Percentiles rank a stretch among this genome's conserved stretches.
These are phyloP conservation scores for Lytechinus pictus DNA, from an alignment of 35 echinoderm and acorn worm species.

Conservation along the genomic window DNA sequence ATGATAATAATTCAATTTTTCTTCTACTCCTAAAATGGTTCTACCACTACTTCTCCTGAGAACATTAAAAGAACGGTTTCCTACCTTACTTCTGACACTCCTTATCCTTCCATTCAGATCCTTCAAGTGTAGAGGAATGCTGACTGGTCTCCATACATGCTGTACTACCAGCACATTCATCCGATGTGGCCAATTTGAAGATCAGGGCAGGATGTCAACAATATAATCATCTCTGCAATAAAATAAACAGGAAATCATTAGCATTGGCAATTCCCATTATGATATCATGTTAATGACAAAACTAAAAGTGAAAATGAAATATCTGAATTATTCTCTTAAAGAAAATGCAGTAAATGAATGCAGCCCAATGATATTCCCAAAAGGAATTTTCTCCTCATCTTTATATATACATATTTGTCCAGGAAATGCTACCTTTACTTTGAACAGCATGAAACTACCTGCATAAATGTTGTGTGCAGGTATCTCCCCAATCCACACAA, in stretches of 20 bases:
- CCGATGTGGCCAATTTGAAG: not conserved
- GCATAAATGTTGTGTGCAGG: not conserved
- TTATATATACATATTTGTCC: not conserved
- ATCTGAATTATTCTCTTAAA: not conserved
- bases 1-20: too few species aligned
- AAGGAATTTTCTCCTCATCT: too few species aligned
- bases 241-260: conserved; percentile 29
- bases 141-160: not conserved
- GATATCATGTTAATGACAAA: not conserved
- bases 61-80: not conserved
- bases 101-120: not conserved
- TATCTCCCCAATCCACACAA: not conserved
- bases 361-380: too few species aligned
- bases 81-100: not conserved
- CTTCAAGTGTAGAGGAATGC: not conserved
- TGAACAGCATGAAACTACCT: not conserved
- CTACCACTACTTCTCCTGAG: too few species aligned
- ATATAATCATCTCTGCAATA: not conserved
- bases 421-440: not conserved
- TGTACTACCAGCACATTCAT: not conserved
- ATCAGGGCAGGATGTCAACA: conserved; percentile 28
- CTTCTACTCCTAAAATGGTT: too few species aligned
- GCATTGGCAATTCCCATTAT: not conserved
- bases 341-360: too few species aligned
- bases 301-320: not conserved